A percentile compares a stretch with the other conserved stretches of the same genome.
Conservation (phyloP, 2,113 vertebrate genomes). For the Halichoerus grypus region DNA sequence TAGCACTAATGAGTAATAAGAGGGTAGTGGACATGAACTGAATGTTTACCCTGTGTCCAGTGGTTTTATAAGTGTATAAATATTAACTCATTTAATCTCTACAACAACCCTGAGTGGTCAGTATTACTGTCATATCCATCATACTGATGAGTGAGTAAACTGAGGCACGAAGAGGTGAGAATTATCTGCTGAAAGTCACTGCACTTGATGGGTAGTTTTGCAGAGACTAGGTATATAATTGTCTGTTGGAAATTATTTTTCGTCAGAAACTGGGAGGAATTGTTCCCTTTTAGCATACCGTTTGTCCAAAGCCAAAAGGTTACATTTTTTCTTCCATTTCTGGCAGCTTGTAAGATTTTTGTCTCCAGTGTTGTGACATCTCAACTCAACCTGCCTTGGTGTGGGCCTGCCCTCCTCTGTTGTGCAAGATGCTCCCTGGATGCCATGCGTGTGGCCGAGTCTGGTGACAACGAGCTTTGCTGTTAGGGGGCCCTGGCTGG, state of each 20-base stretch:
- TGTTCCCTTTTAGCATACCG: neutral
- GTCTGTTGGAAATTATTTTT: neutral
- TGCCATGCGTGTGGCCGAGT: too few species aligned
- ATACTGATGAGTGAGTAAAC: neutral
- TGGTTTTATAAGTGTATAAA: neutral
- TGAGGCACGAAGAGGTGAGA: neutral
- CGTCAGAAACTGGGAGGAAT: neutral
- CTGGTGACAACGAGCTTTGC: accelerated
- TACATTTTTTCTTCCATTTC: neutral
- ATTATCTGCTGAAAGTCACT: neutral
- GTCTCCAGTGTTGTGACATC: neutral
- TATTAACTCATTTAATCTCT: neutral
- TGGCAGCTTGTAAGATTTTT: neutral
- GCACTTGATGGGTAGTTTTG: neutral
- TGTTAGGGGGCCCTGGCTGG: accelerated
- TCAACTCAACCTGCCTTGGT: neutral
- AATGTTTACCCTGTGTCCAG: neutral
- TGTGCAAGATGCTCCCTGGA: neutral
- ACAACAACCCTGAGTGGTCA: neutral
- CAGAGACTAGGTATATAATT: neutral
- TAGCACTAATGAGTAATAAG: neutral
- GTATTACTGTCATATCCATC: neutral
- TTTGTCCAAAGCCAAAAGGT: neutral
- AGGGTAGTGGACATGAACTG: neutral
- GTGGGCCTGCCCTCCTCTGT: neutral